Conservation (phyloP, 2,797 vertebrate genomes). For the Euthynnus affinis region DNA sequence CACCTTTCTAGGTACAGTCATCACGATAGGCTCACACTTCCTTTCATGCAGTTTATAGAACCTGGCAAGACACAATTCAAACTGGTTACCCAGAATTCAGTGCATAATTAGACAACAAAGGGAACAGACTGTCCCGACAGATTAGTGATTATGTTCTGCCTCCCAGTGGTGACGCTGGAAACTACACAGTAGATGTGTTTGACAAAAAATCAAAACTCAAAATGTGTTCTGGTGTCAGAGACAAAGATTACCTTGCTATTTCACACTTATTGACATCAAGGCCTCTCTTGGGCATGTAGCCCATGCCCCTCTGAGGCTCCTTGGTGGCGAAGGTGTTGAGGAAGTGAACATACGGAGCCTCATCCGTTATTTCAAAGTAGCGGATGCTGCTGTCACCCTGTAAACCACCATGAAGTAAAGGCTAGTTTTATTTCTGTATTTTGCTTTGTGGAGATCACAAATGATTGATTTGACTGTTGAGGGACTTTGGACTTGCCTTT, state of each 20-base stretch:
- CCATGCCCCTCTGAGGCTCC: constrained; percentile 98
- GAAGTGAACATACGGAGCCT: constrained; percentile 96
- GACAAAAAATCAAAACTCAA: neutral
- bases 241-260: constrained; percentile 91
- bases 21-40: constrained; percentile 98
- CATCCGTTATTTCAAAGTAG: constrained; percentile 98
- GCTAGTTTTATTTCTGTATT: constrained; percentile 9
- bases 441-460: neutral
- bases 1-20: constrained; percentile 99
- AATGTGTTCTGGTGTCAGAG: neutral
- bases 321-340: constrained; percentile 96
- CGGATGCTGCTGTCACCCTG: constrained; percentile 98
- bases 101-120: constrained; percentile 1
- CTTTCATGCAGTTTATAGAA: constrained; percentile 98
- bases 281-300: constrained; percentile 98
- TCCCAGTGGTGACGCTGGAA: constrained; percentile 63
- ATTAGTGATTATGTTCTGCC: constrained; percentile 54
- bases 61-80: constrained; percentile 79
- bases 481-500: constrained; percentile 84
- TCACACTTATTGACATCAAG: constrained; percentile 99
- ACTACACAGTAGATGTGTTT: neutral
- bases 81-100: constrained; percentile 29
- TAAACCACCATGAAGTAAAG: constrained; percentile 8
- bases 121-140: neutral
- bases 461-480: neutral